Base-by-base conservation (phyloP, 2,797 vertebrate genomes). In the Chromobotia macracanthus region DNA sequence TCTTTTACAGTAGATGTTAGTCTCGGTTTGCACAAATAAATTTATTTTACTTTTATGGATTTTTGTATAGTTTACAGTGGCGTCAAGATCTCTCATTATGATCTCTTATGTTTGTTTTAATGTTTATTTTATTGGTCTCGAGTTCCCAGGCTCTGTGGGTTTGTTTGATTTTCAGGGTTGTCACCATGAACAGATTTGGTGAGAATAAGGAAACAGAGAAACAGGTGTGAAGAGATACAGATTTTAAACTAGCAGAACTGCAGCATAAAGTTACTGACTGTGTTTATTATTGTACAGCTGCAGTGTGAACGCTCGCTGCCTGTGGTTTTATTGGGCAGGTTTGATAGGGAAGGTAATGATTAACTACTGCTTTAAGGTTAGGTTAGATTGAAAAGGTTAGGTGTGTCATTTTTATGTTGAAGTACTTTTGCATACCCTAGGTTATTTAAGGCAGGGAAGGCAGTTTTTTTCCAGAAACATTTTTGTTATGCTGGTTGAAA, bases 211-310 rank as follows among this genome's bases (percentile, higher is more conserved):
- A 58, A 44, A 72, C 9, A 1, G 53, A 41, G 51, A 60, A 19
- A 60, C 10, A 60, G 38, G 55, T 72, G 71, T 72, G 71, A 73
- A 61, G 9, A 44, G 55, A 72, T 60, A 38, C 58, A 46, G 41
- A 61, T 44, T 44, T 35, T 23, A 53, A 58, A 18, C 19, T 58
- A 58, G 38, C 44, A 72, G 12, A 28, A 28, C 28, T n/a, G 21
- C 35, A 44, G 56, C 44, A 28, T 21, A 28, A 53, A 25, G 53
- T 28, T 10, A 72, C 25, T 13, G 55, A 46, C 38, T 72, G 51
- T 51, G 16, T 7, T 16, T 60, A 21, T 60, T 23, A 28, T 73
- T 73, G 41, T 61, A 31, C 56, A 73, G 71, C 41, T 73, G 56
- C 71, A 48, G 41, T 61, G 41, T 48, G 31, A 73, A 5, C 70